A percentile compares a stretch with the other conserved stretches of the same genome.
These are phyloP conservation scores for Xestobium rufovillosum DNA, from an alignment of 2,888 invertebrate genomes.

Conservation along the genomic window DNA sequence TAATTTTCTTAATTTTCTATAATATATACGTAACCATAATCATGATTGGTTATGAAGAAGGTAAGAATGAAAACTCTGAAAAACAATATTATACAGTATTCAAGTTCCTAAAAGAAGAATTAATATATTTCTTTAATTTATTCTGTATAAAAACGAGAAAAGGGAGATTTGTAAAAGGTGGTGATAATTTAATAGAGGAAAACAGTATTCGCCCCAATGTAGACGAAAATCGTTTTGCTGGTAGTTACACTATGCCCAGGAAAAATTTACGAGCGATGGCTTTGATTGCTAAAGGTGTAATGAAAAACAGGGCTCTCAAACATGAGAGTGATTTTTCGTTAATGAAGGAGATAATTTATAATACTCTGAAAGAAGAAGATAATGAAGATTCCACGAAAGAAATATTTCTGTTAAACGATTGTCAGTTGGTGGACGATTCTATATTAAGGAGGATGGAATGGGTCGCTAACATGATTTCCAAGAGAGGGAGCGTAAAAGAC, in stretches of 20 bases:
- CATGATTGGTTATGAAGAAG: neutral
- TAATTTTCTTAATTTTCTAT: neutral
- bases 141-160: neutral
- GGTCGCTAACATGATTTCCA: too few species aligned
- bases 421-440: too few species aligned
- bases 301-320: too few species aligned
- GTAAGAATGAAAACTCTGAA: neutral
- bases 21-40: neutral
- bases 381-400: too few species aligned
- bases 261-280: neutral
- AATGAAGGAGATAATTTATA: too few species aligned
- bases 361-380: too few species aligned
- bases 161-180: conserved; percentile 1
- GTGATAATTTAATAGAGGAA: neutral
- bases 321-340: too few species aligned
- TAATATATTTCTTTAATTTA: neutral
- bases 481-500: too few species aligned
- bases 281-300: neutral
- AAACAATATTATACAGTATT: neutral
- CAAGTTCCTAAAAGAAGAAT: neutral
- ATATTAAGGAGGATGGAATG: too few species aligned
- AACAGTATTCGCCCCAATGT: neutral
- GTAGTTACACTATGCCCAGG: neutral
- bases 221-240: neutral
- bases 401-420: too few species aligned